Conservation (phyloP, 2,113 vertebrate genomes). For the Macrotus californicus region DNA sequence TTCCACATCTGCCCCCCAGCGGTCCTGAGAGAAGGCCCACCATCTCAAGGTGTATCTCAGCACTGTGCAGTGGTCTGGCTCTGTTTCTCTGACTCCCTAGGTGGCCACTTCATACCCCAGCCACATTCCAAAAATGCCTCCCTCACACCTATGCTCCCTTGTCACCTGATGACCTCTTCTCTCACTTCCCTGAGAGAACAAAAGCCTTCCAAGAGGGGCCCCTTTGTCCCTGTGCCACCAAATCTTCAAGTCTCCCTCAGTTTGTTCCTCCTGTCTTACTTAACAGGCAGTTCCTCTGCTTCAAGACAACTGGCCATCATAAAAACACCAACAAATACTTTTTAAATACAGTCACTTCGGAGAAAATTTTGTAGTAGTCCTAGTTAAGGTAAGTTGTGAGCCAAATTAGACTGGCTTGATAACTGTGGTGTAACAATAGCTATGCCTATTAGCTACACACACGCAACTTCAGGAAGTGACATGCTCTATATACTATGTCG, state of each 20-base stretch:
- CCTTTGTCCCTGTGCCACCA: neutral
- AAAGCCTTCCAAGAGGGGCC: neutral
- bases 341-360: neutral
- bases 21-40: neutral
- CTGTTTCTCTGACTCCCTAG: neutral
- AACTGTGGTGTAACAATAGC: neutral
- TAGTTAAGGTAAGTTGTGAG: neutral
- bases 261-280: neutral
- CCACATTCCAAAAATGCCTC: neutral
- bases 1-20: fast-evolving
- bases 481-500: neutral
- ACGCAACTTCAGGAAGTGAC: neutral
- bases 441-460: neutral
- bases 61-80: fast-evolving
- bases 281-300: neutral
- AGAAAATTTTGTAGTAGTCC: neutral
- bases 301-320: neutral
- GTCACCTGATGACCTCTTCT: neutral
- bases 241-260: neutral
- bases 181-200: neutral
- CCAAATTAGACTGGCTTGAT: neutral
- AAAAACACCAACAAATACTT: neutral
- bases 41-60: no score
- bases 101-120: neutral
- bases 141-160: neutral